Percentiles rank a stretch among this genome's conserved stretches.
phyloP scores from a whole-genome alignment of 2,888 invertebrate species.

The Campoletis raptor region DNA sequence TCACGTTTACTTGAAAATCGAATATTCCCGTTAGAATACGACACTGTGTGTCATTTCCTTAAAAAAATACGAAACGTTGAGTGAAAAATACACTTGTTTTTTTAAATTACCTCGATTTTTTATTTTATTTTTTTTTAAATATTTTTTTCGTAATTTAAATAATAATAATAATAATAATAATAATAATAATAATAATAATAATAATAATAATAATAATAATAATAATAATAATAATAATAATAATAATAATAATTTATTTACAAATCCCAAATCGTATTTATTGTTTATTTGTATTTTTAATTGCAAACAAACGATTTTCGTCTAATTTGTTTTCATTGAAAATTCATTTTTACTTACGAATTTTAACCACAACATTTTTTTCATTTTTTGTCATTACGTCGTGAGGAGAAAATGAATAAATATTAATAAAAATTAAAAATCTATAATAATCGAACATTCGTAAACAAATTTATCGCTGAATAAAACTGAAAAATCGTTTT shows the following conservation, averaged over 20 bases:
- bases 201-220: not conserved
- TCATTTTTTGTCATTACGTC: not conserved
- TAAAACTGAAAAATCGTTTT: not conserved
- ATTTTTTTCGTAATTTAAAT: not conserved
- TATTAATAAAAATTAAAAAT: not conserved
- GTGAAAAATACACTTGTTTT: not conserved
- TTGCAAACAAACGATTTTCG: too few relatives aligned
- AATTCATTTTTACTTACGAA: not conserved
- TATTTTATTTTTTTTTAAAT: too few relatives aligned
- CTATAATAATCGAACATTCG: not conserved
- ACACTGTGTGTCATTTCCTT: not conserved
- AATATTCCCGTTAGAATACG: slow-evolving; percentile 16
- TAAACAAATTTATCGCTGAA: not conserved
- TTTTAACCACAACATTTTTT: not conserved
- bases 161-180: not conserved
- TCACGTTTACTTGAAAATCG: slow-evolving; percentile 53
- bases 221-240: not conserved
- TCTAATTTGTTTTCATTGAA: not conserved
- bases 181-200: not conserved
- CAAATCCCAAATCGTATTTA: too few relatives aligned
- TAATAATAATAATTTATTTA: not conserved
- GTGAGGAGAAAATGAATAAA: not conserved
- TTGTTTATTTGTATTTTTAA: too few relatives aligned
- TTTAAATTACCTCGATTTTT: not conserved
- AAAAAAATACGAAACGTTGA: not conserved